Conservation (phyloP, 2,797 vertebrate species). For the Chiloscyllium punctatum region DNA sequence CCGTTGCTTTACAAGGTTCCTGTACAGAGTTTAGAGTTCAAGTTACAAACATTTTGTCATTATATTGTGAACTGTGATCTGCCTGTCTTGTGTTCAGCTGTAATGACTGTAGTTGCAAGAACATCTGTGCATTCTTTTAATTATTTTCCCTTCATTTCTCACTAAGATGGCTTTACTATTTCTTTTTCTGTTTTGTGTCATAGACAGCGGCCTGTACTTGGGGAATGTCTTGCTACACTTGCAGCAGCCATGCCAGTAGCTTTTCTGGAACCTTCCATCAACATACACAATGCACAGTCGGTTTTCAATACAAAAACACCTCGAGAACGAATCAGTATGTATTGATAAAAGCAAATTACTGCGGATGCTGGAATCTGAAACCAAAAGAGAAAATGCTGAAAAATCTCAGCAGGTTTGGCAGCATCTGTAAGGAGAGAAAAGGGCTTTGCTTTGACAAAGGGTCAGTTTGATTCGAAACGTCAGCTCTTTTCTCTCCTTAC, state of each 20-base stretch:
- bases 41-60: neutral
- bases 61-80: neutral
- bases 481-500: too few relatives aligned
- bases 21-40: neutral
- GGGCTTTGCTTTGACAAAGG: too few relatives aligned
- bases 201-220: constrained; percentile 91
- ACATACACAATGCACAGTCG: constrained; percentile 83
- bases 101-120: neutral
- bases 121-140: neutral
- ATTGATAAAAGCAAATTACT: too few relatives aligned
- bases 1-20: neutral
- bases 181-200: constrained; percentile 9
- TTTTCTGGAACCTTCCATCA: constrained; percentile 89
- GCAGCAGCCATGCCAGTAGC: constrained; percentile 94
- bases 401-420: too few relatives aligned
- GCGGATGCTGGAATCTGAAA: too few relatives aligned
- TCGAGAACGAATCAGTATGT: constrained; percentile 87
- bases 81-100: neutral
- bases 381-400: too few relatives aligned
- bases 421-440: too few relatives aligned
- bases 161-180: neutral
- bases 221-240: constrained; percentile 91
- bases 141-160: neutral
- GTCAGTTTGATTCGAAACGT: too few relatives aligned
- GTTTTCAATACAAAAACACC: constrained; percentile 90